A percentile compares a stretch with the other conserved stretches of the same genome.
Conservation (phyloP, 1,140 invertebrate genomes). For the Drusus annulatus region DNA sequence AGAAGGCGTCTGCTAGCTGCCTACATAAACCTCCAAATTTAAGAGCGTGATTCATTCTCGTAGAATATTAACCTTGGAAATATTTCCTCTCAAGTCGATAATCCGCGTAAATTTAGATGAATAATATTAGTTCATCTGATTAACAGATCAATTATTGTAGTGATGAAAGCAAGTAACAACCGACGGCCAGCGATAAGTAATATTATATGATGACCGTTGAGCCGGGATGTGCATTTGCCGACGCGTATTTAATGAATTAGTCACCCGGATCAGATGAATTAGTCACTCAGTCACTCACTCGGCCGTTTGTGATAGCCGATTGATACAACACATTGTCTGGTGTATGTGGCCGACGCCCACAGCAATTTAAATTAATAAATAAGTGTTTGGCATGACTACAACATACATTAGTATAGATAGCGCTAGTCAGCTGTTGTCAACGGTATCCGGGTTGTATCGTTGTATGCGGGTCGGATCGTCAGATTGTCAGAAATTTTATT, state of each 20-base stretch:
- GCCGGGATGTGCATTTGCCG: neutral
- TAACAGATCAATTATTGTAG: too few relatives aligned
- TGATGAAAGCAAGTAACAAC: too few relatives aligned
- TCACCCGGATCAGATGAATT: conserved; percentile 8
- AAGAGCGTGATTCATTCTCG: too few relatives aligned
- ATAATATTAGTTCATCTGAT: too few relatives aligned
- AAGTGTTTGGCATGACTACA: neutral
- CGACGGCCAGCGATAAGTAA: too few relatives aligned
- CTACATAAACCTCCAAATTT: too few relatives aligned
- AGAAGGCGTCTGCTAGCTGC: too few relatives aligned
- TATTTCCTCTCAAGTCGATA: too few relatives aligned
- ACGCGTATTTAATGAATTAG: neutral
- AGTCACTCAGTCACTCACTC: neutral
- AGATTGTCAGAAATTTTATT: neutral
- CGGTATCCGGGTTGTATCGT: neutral
- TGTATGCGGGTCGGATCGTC: neutral
- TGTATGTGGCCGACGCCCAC: neutral
- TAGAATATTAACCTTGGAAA: too few relatives aligned
- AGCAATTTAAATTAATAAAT: neutral
- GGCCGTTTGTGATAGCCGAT: neutral
- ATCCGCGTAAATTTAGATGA: too few relatives aligned
- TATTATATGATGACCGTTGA: neutral
- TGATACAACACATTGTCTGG: neutral
- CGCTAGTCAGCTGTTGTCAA: neutral
- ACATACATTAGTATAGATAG: too few relatives aligned